Conservation (phyloP, 2,888 invertebrate species). For the Melinopterus prodromus region DNA sequence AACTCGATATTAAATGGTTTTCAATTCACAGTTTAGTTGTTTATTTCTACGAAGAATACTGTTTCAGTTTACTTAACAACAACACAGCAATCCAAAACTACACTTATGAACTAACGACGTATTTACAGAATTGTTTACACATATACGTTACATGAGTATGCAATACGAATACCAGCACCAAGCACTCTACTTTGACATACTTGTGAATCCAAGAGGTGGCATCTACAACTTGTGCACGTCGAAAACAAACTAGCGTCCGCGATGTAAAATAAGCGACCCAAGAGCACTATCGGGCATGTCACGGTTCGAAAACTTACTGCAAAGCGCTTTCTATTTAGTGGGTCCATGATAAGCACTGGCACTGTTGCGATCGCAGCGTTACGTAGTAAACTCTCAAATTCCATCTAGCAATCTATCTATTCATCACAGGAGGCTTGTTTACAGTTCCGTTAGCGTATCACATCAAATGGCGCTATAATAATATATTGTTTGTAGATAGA, state of each 20-base stretch:
- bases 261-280: background rate
- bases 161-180: no score
- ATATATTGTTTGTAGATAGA: background rate
- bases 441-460: background rate
- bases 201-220: background rate
- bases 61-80: no score
- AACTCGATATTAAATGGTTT: no score
- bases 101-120: no score
- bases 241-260: background rate
- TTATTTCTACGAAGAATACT: no score
- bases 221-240: background rate
- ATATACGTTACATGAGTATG: no score
- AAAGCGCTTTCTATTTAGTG: background rate
- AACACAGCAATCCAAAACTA: no score
- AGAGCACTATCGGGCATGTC: background rate
- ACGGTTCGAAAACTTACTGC: background rate
- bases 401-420: background rate
- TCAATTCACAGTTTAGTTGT: no score
- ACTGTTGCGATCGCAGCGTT: background rate
- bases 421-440: background rate
- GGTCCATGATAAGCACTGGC: background rate
- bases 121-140: no score
- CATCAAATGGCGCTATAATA: background rate
- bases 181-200: background rate
- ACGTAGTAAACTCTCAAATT: background rate